Evolutionary conservation across 2,888 invertebrate genomes (phyloP), one percentile per base, ranked within the genome.

Genomic region (Cheilosia variabilis): DNA sequence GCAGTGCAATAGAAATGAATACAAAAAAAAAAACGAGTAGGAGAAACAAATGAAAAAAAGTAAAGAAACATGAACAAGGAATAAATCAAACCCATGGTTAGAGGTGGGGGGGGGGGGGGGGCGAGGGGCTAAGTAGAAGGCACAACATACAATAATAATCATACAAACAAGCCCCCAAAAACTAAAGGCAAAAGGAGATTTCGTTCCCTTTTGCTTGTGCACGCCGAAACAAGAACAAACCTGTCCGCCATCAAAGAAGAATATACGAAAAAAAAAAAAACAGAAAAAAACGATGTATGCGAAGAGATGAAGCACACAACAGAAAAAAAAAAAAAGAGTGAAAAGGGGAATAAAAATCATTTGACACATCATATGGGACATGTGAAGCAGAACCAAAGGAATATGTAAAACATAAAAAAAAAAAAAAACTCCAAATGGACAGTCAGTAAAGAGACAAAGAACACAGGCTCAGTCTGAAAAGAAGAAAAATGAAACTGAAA

Each of bases 281-380:
- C 52, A 17, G 47, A 41, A 47, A 41, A 31, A 34, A 60, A 47
- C 22, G n/a, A 63, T 69, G 69, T 76, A 81, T 75, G 66, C 72
- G 81, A 76, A 62, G 34, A 57, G 65, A 71, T 71, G 57, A 41
- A 78, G 63, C 63, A 53, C 50, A 69, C 19, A 68, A 13, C 24
- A 27, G 62, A 62, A 43, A 6, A 75, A n/a, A 75, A n/a, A 63
- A 71, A 65, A 72, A 78, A 80, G 19, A 27, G 37, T 62, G 22
- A 69, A 72, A 68, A 78, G 71, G 75, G 55, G 71, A 76, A 76
- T 47, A 80, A 75, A 84, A 71, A 75, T 71, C 86, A 63, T 86
- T 81, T 86, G 68, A 86, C 81, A 86, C 81, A 86, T 86, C 81
- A 77, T 72, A 86, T 86, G 86, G 81, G 86, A 86, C 81, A 86